Percentiles rank a stretch among this genome's conserved stretches.
phyloP scores from a whole-genome alignment of 2,888 invertebrate species.

The Caenorhabditis plicata region DNA sequence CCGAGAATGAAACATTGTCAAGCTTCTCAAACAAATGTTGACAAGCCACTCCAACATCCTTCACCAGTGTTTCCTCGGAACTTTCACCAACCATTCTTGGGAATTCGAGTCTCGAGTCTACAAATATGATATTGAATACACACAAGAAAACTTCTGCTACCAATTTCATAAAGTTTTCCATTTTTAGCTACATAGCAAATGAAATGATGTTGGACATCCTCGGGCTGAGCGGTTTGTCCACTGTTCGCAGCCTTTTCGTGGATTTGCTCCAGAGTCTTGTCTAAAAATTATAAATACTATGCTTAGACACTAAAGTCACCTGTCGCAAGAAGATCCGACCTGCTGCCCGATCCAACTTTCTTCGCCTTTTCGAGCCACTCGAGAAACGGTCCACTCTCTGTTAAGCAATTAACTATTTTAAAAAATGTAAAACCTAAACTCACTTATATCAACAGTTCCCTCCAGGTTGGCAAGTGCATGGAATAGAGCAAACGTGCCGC shows the following conservation, averaged over 20 bases:
- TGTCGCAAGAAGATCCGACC: conserved; percentile 52
- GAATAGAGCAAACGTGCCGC: conserved; percentile 91
- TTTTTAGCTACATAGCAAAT: conserved; percentile 53
- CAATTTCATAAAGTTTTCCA: conserved; percentile 59
- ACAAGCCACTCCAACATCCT: conserved; percentile 52
- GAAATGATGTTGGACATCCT: conserved; percentile 59
- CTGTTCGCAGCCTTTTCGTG: conserved; percentile 40
- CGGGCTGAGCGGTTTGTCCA: conserved; percentile 50
- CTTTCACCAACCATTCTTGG: conserved; percentile 57
- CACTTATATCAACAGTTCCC: conserved; percentile 46
- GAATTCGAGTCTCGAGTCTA: conserved; percentile 58
- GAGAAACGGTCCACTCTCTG: conserved; percentile 52
- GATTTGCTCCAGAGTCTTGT: conserved; percentile 34
- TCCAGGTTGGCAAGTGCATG: conserved; percentile 82
- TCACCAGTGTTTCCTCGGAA: conserved; percentile 48
- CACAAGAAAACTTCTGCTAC: conserved; percentile 23
- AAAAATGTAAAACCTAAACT: neutral
- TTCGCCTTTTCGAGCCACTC: conserved; percentile 55
- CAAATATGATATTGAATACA: conserved; percentile 4
- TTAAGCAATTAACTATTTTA: conserved; percentile 1
- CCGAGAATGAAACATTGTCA: conserved; percentile 57
- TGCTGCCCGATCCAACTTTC: conserved; percentile 38
- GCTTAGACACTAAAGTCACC: conserved; percentile 10
- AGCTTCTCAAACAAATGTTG: conserved; percentile 53
- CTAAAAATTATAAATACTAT: conserved; percentile 9